Evolutionary conservation across 2,113 vertebrate species (phyloP).

Genomic region (Ammodramus savannarum): DNA sequence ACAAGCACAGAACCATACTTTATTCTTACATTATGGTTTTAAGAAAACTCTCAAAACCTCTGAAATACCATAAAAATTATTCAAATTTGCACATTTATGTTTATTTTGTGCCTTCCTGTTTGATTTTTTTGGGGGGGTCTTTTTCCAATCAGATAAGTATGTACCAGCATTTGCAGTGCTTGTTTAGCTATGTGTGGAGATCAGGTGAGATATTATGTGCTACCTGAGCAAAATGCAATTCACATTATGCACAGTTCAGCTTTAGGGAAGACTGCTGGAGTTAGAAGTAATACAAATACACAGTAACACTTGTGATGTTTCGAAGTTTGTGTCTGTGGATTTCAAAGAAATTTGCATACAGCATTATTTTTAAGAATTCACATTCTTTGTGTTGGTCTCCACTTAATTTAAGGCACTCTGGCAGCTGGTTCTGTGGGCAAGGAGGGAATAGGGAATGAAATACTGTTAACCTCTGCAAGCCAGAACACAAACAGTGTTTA

Average conservation of each 20-base stretch:
- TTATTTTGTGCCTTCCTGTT: neutral
- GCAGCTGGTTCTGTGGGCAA: neutral
- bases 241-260: neutral
- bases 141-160: neutral
- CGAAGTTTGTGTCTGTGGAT: neutral
- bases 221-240: neutral
- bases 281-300: neutral
- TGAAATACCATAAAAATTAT: neutral
- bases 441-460: neutral
- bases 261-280: neutral
- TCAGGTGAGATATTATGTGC: neutral
- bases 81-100: neutral
- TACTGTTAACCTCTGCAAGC: neutral
- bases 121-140: accelerated
- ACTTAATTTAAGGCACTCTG: neutral
- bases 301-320: neutral
- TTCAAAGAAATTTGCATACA: neutral
- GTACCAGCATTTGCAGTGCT: neutral
- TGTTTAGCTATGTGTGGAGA: neutral
- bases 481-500: neutral
- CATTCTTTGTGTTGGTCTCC: neutral
- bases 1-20: neutral
- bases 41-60: neutral
- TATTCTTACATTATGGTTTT: neutral
- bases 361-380: neutral